Conservation (phyloP, 37 sponge, comb jelly and placozoan genomes). For the Eunapius fragilis region DNA sequence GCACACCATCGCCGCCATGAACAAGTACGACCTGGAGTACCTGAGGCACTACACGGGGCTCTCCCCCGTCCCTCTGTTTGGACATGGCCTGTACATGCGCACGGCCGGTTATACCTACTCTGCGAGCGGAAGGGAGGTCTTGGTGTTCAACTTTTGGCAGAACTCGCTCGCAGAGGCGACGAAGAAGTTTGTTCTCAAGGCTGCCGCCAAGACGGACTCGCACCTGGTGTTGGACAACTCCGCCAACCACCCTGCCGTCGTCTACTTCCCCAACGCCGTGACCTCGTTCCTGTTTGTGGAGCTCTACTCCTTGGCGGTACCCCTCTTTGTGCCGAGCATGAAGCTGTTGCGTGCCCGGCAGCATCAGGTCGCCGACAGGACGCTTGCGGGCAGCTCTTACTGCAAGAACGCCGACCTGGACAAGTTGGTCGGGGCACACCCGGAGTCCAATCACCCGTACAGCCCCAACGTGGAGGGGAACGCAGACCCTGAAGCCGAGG, state of each 20-base stretch:
- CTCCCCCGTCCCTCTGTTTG: conserved; percentile 28
- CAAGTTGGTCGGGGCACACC: conserved; percentile 28
- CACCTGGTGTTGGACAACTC: conserved; percentile 22
- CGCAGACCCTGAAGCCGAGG: conserved; percentile 38
- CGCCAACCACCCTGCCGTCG: conserved; percentile 37
- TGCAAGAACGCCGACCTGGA: conserved; percentile 15
- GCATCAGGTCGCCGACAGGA: conserved; percentile 7
- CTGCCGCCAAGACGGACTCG: background rate
- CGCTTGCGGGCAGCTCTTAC: background rate
- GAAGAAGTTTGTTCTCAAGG: background rate
- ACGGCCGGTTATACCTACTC: background rate
- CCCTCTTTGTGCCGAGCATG: conserved; percentile 45
- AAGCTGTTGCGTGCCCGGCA: background rate
- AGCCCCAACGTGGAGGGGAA: conserved; percentile 19
- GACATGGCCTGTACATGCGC: conserved; percentile 20
- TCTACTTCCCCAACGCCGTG: conserved; percentile 44
- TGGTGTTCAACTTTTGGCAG: background rate
- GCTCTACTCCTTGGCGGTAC: conserved; percentile 34
- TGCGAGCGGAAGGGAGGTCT: conserved; percentile 16
- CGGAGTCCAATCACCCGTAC: conserved; percentile 36
- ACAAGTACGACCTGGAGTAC: conserved; percentile 49
- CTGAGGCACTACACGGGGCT: conserved; percentile 55
- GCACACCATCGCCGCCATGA: conserved; percentile 30
- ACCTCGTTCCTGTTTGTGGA: conserved; percentile 33
- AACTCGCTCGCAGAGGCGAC: background rate